Conservation (phyloP, 2,797 vertebrate genomes). For the Alectoris magna region DNA sequence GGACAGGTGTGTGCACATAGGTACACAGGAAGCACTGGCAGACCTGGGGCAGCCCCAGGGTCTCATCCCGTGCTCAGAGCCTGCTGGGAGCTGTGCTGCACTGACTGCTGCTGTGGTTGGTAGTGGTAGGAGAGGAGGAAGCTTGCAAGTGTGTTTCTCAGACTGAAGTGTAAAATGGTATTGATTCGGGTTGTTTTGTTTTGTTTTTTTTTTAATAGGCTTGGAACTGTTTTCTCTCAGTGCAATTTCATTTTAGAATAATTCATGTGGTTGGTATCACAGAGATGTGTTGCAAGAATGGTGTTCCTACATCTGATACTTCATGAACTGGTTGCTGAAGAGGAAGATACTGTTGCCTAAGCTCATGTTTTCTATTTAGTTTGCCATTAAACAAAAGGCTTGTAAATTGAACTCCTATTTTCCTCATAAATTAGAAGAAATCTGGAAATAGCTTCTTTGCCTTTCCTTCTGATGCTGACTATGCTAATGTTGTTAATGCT, state of each 20-base stretch:
- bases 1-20: rapidly evolving
- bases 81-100: not conserved
- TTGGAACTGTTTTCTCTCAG: not conserved
- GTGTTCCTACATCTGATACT: not conserved
- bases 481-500: not conserved
- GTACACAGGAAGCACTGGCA: not conserved
- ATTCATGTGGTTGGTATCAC: not conserved
- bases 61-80: not conserved
- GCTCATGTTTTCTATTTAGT: not conserved
- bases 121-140: not conserved
- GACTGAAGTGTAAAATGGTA: not conserved
- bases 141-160: not conserved
- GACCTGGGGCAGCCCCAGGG: not conserved
- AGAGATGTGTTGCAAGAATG: not conserved
- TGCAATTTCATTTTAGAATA: not conserved
- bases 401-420: not conserved
- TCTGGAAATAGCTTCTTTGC: not conserved
- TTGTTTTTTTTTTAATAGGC: not conserved
- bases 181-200: not conserved
- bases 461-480: not conserved
- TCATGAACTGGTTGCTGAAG: not conserved
- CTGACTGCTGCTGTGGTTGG: not conserved
- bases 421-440: not conserved
- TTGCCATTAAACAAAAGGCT: not conserved
- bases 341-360: not conserved